These are phyloP conservation scores for Hipposideros armiger DNA, from an alignment of 2,113 vertebrate genomes.

Conservation along the genomic window DNA sequence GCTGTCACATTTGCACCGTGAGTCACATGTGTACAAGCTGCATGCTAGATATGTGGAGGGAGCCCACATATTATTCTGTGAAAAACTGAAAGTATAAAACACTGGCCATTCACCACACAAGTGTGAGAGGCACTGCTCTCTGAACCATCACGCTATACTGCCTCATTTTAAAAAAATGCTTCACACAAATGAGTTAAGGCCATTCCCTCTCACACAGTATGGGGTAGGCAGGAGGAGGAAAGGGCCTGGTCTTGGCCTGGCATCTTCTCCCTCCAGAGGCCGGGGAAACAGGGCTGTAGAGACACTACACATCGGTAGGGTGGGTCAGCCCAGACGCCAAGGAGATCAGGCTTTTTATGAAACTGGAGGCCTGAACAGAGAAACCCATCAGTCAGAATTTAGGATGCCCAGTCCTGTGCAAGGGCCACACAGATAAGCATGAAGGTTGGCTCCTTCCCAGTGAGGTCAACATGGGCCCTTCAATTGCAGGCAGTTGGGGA, in stretches of 20 bases:
- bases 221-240: background rate
- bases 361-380: background rate
- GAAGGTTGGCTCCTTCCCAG: background rate
- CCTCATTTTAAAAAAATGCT: background rate
- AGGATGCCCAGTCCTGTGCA: background rate
- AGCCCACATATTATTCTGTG: background rate
- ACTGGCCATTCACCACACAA: background rate
- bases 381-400: background rate
- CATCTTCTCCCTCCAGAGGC: background rate
- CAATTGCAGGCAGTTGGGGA: background rate
- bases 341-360: background rate
- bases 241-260: background rate
- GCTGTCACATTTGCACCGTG: background rate
- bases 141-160: background rate
- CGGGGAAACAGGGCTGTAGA: background rate
- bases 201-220: background rate
- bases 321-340: background rate
- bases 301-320: accelerated
- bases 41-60: background rate
- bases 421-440: background rate
- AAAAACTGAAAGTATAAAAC: background rate
- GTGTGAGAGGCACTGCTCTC: background rate
- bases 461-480: background rate
- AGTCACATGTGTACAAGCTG: background rate
- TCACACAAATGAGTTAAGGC: background rate